Evolutionary conservation across 2,797 vertebrate genomes (phyloP), one percentile per base, ranked within the genome.

Genomic region (Chelmon rostratus): DNA sequence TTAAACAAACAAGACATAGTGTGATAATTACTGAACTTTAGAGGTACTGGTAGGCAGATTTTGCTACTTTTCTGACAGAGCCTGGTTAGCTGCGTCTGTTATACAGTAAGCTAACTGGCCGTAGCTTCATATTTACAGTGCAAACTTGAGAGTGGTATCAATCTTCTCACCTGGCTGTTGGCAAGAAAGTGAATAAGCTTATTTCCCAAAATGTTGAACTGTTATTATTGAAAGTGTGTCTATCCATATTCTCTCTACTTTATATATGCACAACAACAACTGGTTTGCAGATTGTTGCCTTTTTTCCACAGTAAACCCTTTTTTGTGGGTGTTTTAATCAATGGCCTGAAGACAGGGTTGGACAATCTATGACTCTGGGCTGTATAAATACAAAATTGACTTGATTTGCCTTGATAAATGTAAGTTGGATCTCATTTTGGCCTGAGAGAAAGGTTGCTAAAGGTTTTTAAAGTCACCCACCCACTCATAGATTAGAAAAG

Each of bases 381-480:
- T 35, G 4, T 6, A 37, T n/a, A 21, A 19, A 52, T 62, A 33
- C n/a, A 54, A 56, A 73, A 76, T n/a, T 49, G n/a, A 31, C 38
- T 15, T 25, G 5, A 65, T n/a, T 44, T 38, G 10, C 68, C 9
- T 49, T 25, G 25, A 57, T 33, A 35, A 18, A 8, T 50, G 7
- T 23, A 25, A 42, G 35, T 19, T 61, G 11, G 13, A 33, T 83
- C 38, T 75, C 11, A 67, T 76, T 73, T 59, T 47, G 38, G 35
- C 38, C 62, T 38, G 19, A 38, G 44, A 68, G 61, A 86, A 68
- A 38, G 53, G 23, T 50, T 65, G 31, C 46, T 63, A 37, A 71
- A 68, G 21, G 44, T 73, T 76, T 40, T 72, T 70, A 12, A 75
- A 80, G 31, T 71, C 42, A 18, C 62, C 54, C 40, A 73, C 89